Percentiles rank a stretch among this genome's conserved stretches.
Evolutionary conservation across 1,140 invertebrate genomes (phyloP).

Genomic region (Trichonephila clavipes): DNA sequence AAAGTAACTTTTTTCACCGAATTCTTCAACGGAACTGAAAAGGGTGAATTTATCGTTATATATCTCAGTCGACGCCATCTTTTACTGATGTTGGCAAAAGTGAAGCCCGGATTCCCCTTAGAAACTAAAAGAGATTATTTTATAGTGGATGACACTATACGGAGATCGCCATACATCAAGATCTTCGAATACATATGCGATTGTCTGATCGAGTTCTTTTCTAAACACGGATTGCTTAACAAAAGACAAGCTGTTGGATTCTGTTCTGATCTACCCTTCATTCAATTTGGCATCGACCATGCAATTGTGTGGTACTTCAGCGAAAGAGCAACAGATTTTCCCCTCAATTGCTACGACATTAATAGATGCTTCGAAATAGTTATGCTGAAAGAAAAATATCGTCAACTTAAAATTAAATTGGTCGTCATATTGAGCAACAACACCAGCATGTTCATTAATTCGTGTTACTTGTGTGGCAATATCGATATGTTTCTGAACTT

Average conservation of each 20-base stretch:
- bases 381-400: constrained; percentile 42
- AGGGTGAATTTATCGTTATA: constrained; percentile 25
- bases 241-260: constrained; percentile 36
- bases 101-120: constrained; percentile 29
- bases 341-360: constrained; percentile 57
- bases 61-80: constrained; percentile 8
- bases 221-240: background rate
- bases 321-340: constrained; percentile 16
- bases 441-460: constrained; percentile 2
- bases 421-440: constrained; percentile 29
- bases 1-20: constrained; percentile 58
- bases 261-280: constrained; percentile 11
- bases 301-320: constrained; percentile 37
- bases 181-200: constrained; percentile 59
- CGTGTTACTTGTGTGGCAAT: background rate
- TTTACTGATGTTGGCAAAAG: background rate
- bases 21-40: constrained; percentile 57
- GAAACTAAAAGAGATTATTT: constrained; percentile 38
- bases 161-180: constrained; percentile 43
- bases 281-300: constrained; percentile 49
- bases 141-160: background rate
- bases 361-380: constrained; percentile 47
- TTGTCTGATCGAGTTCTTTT: constrained; percentile 43
- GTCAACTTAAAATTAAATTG: background rate
- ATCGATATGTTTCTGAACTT: constrained; percentile 42